phyloP scores from a whole-genome alignment of 2,888 invertebrate genomes.

The Plusia festucae region DNA sequence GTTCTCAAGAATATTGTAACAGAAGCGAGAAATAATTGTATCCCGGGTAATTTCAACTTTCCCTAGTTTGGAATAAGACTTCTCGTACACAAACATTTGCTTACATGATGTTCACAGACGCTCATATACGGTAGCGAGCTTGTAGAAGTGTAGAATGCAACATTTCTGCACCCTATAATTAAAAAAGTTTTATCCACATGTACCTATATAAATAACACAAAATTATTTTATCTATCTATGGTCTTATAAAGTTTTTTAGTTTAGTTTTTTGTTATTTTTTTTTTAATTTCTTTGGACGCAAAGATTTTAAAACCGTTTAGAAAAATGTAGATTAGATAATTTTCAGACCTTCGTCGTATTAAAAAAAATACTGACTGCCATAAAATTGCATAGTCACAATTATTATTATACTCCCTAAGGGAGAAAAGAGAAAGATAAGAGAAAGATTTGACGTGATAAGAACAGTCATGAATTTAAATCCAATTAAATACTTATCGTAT shows the following conservation, averaged over 20 bases:
- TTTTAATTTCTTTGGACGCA: too few relatives aligned
- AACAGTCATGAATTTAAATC: background rate
- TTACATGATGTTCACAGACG: background rate
- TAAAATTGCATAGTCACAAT: background rate
- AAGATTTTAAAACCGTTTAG: too few relatives aligned
- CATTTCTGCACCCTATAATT: background rate
- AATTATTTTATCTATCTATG: too few relatives aligned
- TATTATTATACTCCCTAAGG: too few relatives aligned
- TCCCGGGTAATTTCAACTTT: conserved; percentile 31
- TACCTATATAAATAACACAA: too few relatives aligned
- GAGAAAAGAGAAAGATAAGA: background rate
- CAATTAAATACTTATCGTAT: conserved; percentile 12
- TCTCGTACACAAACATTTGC: background rate
- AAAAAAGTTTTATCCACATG: too few relatives aligned
- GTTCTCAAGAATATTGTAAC: conserved; percentile 38
- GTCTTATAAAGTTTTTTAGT: too few relatives aligned
- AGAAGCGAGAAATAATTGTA: conserved; percentile 23
- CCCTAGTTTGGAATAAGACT: conserved; percentile 5
- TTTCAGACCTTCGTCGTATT: too few relatives aligned
- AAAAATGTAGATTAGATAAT: too few relatives aligned
- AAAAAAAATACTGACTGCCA: too few relatives aligned
- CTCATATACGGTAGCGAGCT: conserved; percentile 12
- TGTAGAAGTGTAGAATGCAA: background rate
- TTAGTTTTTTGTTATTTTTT: too few relatives aligned
- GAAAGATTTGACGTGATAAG: background rate